A percentile compares a stretch with the other conserved stretches of the same genome.
phyloP scores from a whole-genome alignment of 2,113 vertebrate genomes.

The Ondatra zibethicus region DNA sequence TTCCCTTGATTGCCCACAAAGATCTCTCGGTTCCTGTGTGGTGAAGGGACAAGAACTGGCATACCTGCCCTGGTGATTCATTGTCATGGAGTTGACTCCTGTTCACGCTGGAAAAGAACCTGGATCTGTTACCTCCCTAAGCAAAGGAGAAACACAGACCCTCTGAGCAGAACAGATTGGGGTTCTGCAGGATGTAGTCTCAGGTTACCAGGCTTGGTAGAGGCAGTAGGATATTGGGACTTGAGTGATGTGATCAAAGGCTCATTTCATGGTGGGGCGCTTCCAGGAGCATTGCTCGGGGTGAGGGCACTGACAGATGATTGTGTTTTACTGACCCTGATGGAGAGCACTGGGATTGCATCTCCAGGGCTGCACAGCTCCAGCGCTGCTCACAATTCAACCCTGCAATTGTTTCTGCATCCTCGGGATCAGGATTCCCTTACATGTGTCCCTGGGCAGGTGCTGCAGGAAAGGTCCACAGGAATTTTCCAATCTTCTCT shows the following conservation, averaged over 20 bases:
- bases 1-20: neutral
- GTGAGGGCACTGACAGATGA: accelerated
- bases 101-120: neutral
- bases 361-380: accelerated
- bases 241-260: neutral
- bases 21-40: too few relatives aligned
- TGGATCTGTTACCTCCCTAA: neutral
- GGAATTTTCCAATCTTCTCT: neutral
- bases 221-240: accelerated
- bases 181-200: accelerated
- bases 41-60: neutral
- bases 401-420: accelerated
- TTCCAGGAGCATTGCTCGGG: neutral
- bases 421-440: neutral
- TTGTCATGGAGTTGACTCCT: neutral
- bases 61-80: too few relatives aligned
- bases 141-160: neutral
- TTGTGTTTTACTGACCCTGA: too few relatives aligned
- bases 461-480: too few relatives aligned
- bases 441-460: accelerated
- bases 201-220: accelerated
- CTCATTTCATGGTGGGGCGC: neutral
- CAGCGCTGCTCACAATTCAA: too few relatives aligned
- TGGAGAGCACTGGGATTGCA: accelerated
- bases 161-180: neutral